Conservation (phyloP, 2,113 vertebrate genomes). For the Nematolebias whitei region DNA sequence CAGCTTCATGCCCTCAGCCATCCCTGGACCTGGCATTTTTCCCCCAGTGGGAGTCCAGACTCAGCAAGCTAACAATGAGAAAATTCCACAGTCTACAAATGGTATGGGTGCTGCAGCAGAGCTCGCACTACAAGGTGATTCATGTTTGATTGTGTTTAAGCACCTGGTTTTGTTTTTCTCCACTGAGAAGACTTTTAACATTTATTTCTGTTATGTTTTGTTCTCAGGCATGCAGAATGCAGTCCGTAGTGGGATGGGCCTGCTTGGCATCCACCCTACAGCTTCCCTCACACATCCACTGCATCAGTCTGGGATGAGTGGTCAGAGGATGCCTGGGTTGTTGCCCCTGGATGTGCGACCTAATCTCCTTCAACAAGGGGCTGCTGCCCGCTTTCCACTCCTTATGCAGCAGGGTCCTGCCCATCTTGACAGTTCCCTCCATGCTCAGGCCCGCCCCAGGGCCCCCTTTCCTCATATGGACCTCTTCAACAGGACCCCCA, state of each 20-base stretch:
- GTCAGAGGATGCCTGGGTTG: conserved; percentile 89
- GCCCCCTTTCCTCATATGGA: conserved; percentile 90
- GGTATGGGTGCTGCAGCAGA: conserved; percentile 85
- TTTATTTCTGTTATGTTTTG: conserved; percentile 11
- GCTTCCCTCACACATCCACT: conserved; percentile 85
- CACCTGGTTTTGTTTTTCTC: too few species aligned
- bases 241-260: conserved; percentile 86
- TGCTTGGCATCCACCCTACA: conserved; percentile 90
- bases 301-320: conserved; percentile 84
- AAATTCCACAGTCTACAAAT: conserved; percentile 83
- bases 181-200: background rate
- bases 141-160: background rate
- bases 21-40: conserved; percentile 87
- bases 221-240: conserved; percentile 88
- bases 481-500: conserved; percentile 85
- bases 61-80: conserved; percentile 81
- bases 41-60: conserved; percentile 82
- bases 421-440: conserved; percentile 88
- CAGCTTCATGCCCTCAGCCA: conserved; percentile 85
- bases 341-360: conserved; percentile 91
- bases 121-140: conserved; percentile 86
- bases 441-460: conserved; percentile 83
- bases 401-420: conserved; percentile 88
- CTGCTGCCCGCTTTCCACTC: conserved; percentile 86
- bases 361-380: conserved; percentile 84